Evolutionary conservation across 2,797 vertebrate genomes (phyloP), one percentile per base, ranked within the genome.

Genomic region (Psittacula derbiana): DNA sequence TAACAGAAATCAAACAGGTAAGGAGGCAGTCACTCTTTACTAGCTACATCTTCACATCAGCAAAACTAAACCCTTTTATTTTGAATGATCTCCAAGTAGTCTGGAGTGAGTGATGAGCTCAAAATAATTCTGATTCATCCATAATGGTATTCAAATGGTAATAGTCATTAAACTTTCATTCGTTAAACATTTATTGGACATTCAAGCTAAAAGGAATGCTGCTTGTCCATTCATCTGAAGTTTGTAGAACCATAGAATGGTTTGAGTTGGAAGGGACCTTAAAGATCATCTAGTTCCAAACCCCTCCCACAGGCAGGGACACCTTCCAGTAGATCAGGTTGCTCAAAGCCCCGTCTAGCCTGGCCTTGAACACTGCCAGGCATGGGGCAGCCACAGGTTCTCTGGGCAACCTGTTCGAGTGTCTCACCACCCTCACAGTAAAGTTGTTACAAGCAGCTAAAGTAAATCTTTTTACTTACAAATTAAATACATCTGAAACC

Each of bases 1-100:
- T 62, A 94, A 95, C 21, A 91, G 80, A 97, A 87, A 84, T 86
- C 79, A 95, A 83, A 95, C 55, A 91, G 3, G 1, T 28, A 4
- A 31, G 33, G 57, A 53, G 43, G 47, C 16, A 49, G 73, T 14
- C 57, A 28, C 46, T 80, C 41, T 58, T 28, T 50, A 9, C 31
- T 11, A 2, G 27, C 36, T 87, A 1, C 1, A 18, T 7, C 36
- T 79, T 53, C 61, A 46, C 44, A 80, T 23, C 53, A 80, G 28
- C 41, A 91, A 55, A 94, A 50, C 23, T 25, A 40, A 92, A 66
- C 4, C 8, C 43, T 55, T 62, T n/a, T 49, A 43, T 18, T 85
- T 4, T 55, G 23, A 75, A 69, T 66, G n/a, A 12, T 16, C n/a
- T 75, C 72, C 61, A 87, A 73, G 38, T 11, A 90, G 55, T 11